Base-by-base conservation (phyloP, 2,888 invertebrate genomes). In the Abrostola triplasia region DNA sequence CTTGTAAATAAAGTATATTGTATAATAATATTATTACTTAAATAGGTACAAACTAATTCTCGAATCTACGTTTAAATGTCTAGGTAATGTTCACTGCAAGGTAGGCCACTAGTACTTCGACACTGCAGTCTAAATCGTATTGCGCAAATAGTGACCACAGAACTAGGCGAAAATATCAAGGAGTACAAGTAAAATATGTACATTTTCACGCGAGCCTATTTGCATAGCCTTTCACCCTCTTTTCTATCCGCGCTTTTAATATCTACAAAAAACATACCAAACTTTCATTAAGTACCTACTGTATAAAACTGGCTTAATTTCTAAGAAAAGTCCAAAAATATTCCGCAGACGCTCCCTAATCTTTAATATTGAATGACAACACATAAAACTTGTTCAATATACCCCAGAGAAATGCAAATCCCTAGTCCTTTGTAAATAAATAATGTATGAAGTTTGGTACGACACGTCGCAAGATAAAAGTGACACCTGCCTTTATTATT, bases 331-430 rank as follows among this genome's bases (percentile, higher is more conserved):
- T 76, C 81, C 71, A 76, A 85, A 85, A 81, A 83, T 86, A 87
- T 87, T 81, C 84, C 36, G 41, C 41, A 62, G 50, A n/a, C 53
- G 58, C 59, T 57, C 65, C 70, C 62, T 71, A 76, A 88, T 88
- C 87, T 89, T 90, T 86, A 90, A 91, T 92, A 91, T 89, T 88
- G 88, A 88, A 91, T 85, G 88, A 87, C 87, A 85, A 88, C 86
- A 90, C 85, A 88, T 87, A 86, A 89, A 92, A 92, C 86, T 92
- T 92, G 89, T 88, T 86, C 90, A 90, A 92, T 91, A 91, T 86
- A 86, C 82, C 81, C 81, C 53, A 70, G 83, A 82, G 85, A 86
- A 82, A 89, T 92, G 92, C 87, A 92, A 91, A 92, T 91, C 81
- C 80, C 68, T 75, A 73, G 82, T 83, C 84, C 84, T 84, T 83